Base-by-base conservation (phyloP, 2,888 invertebrate species). In the Rhamnusium bicolor region DNA sequence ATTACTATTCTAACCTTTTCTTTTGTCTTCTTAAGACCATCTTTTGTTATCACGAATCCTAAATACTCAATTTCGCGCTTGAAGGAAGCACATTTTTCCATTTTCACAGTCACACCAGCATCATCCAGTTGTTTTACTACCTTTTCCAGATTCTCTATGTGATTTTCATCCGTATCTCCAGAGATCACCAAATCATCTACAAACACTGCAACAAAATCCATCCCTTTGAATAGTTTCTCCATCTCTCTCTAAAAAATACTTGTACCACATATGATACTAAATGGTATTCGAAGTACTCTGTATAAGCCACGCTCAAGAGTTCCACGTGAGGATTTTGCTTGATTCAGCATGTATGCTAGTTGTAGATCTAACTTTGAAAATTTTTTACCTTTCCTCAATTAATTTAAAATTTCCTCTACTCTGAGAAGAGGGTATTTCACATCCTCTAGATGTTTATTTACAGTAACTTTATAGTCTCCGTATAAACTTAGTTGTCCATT, bases 231-330 rank as follows among this genome's bases (percentile, higher is more conserved):
- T 32, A 86, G 70, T 49, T 81, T 72, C 73, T 87, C 87, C 49
- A 87, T 78, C 14, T 80, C 78, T 54, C 77, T 68, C 66, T 87
- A 86, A 74, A 87, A 86, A 56, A 86, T 84, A 7, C 83, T 83
- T 5, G 84, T 83, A 18, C 86, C 86, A 14, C 81, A 79, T 4
- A 83, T 81, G n/a, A 86, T 83, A 8, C 87, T 87, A 79, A 83
- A 86, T 3, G 85, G 83, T 27, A 87, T 71, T 21, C 86, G 78
- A 40, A 84, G 83, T 49, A 84, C 83, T 32, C 75, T 74, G 70
- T 79, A 87, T 2, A 87, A 12, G 40, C 40, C 40, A 40, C 8
- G 1, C 3, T 40, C 40, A 40, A n/a, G 12, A 40, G 60, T 0
- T 87, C 87, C 32, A 82, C 80, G 47, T 85, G 85, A 0, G 86